Evolutionary conservation across 2,888 invertebrate species (phyloP), one percentile per base, ranked within the genome.

Genomic region (Hirtodrosophila cameraria): DNA sequence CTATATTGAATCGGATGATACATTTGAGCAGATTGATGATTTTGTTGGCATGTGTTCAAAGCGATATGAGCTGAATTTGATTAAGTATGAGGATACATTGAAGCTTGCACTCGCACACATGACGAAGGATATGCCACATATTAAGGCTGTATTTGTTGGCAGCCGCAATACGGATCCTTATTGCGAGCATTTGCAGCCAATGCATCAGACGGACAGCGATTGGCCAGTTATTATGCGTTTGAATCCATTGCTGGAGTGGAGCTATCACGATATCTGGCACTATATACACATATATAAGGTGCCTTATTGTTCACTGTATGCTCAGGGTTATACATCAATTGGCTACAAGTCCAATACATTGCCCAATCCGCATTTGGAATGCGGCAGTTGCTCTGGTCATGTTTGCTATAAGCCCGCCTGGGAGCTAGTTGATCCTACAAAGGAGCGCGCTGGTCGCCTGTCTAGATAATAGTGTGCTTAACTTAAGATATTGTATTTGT

Each of bases 201-300:
- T n/a, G n/a, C n/a, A 64, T 55, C 3, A 93, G 90, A 99, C 99
- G 0, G 99, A 99, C 90, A 85, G 93, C 0, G 95, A 93, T 70
- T 99, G 99, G 99, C 99, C 99, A 0, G 93, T 94, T 78, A 92
- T 98, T 68, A 94, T 98, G 92, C 92, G 99, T 39, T 94, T 98
- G 3, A 96, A 94, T 86, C 99, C 99, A 0, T 91, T 99, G 11
- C 92, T 99, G n/a, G 94, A 97, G 81, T 99, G 99, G 99, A 93
- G 93, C 7, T 99, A 97, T 89, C 93, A 93, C 18, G 95, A 98
- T 87, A 94, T 99, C 60, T 99, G 99, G 99, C 93, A 93, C 53
- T 98, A 97, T 88, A 92, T 99, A 3, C 91, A 96, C 15, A 92
- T 93, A 35, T 92, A 95, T 46, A 92, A 94, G 59, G 94, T 99